Evolutionary conservation across 2,797 vertebrate genomes (phyloP), one percentile per base, ranked within the genome.

Genomic region (Ispidina lecontei): DNA sequence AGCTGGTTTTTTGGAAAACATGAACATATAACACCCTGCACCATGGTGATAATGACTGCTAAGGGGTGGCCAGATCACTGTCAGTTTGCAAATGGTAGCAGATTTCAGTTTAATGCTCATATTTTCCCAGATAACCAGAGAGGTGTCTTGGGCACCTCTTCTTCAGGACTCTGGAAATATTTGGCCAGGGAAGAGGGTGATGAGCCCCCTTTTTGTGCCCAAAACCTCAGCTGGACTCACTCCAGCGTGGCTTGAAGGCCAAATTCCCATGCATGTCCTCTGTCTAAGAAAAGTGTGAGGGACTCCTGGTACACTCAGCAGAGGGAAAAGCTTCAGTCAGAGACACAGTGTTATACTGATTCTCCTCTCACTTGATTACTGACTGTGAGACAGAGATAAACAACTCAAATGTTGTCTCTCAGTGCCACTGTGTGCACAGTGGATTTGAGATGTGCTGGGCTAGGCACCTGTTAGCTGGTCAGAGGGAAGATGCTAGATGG

Each of bases 211-310:
- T 75, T 75, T 37, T 28, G 25, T 28, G 31, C 14, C 21, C 54
- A 59, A 29, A 5, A 51, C 15, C 37, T 67, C 26, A 44, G 21
- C 33, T 74, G 39, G 22, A 10, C n/a, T 79, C 12, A 1, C 3
- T 75, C 37, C 15, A 73, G 26, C 2, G 11, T 44, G n/a, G 2
- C 8, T 68, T 49, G 41, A 64, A 71, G 8, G 25, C 15, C 21
- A 54, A 54, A 44, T 71, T 86, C 35, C 43, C 28, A 28, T 5
- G 14, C 14, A 39, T 76, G 12, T 33, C 14, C 39, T 22, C 29
- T 70, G 31, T 22, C 16, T 0, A 0, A 54, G 20, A 3, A 59
- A 84, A 84, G 11, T 7, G 33, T 2, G 1, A 78, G 52, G 3
- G 8, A 46, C 2, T 72, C 11, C 59, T 72, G 47, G 33, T 69